Evolutionary conservation across 2,797 vertebrate species (phyloP).

Genomic region (Bucorvus abyssinicus): DNA sequence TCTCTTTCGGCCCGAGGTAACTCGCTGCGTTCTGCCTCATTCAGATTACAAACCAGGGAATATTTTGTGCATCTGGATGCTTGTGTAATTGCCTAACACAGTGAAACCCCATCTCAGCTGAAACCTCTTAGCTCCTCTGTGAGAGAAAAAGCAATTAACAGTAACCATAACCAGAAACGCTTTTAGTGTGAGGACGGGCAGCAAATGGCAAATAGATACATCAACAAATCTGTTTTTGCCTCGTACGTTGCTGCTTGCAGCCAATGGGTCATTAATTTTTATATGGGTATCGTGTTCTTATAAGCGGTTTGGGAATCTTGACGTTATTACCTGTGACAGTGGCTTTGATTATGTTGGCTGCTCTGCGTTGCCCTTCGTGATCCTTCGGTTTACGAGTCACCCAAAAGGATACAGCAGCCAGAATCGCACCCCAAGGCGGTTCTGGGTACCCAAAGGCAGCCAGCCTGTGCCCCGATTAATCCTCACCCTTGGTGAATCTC

Average conservation of each 20-base stretch:
- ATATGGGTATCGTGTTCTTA: not conserved
- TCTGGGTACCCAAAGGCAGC: not conserved
- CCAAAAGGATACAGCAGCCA: not conserved
- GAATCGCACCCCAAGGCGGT: not conserved
- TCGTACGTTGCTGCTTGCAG: constrained; percentile 28
- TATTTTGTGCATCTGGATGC: constrained; percentile 35
- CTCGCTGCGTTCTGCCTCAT: not conserved
- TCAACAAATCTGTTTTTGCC: constrained; percentile 47
- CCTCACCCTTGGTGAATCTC: not conserved
- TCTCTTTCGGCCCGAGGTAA: not conserved
- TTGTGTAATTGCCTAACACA: constrained; percentile 38
- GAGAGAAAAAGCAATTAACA: constrained; percentile 62
- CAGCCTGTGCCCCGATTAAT: not conserved
- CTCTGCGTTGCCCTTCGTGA: not conserved
- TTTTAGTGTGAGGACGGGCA: constrained; percentile 18
- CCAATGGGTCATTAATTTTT: constrained; percentile 59
- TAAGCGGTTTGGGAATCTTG: constrained; percentile 29
- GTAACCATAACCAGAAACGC: constrained; percentile 54
- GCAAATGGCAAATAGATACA: constrained; percentile 31
- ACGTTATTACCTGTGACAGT: not conserved
- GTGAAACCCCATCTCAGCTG: constrained; percentile 1
- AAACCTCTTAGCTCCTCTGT: constrained; percentile 18
- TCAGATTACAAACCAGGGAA: constrained; percentile 30
- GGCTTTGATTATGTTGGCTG: constrained; percentile 8
- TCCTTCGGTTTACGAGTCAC: not conserved